phyloP scores from a whole-genome alignment of 2,797 vertebrate genomes.

The Catostomus latipinnis region DNA sequence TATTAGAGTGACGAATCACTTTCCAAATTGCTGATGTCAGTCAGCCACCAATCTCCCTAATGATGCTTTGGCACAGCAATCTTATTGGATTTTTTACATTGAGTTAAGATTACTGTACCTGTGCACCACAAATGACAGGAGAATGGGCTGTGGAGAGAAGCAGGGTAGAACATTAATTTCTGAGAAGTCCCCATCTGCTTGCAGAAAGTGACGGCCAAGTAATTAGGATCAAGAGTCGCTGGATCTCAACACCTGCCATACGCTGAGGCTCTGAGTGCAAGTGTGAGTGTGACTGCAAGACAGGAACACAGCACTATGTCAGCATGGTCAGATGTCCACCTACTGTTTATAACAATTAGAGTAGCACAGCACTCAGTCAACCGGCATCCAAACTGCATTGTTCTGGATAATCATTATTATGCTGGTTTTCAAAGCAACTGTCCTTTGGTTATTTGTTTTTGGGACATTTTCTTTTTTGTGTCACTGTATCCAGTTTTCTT shows the following conservation, averaged over 20 bases:
- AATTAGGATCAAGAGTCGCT: slow-evolving; percentile 69
- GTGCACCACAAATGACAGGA: slow-evolving; percentile 64
- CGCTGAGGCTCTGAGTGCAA: slow-evolving; percentile 42
- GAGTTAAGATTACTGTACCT: slow-evolving; percentile 69
- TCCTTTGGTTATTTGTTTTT: too few relatives aligned
- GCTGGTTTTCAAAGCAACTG: neutral
- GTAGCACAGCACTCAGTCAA: neutral
- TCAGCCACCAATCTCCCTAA: slow-evolving; percentile 60
- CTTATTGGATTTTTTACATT: slow-evolving; percentile 62
- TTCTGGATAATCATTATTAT: neutral
- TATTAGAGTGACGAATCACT: slow-evolving; percentile 64
- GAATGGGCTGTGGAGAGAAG: slow-evolving; percentile 59
- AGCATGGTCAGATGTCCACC: too few relatives aligned
- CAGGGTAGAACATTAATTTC: slow-evolving; percentile 67
- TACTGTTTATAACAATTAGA: too few relatives aligned
- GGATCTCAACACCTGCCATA: slow-evolving; percentile 64
- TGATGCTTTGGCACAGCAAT: slow-evolving; percentile 62
- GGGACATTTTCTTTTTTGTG: too few relatives aligned
- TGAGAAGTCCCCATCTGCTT: slow-evolving; percentile 62
- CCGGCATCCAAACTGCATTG: neutral
- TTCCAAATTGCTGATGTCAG: slow-evolving; percentile 62
- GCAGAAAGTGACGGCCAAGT: slow-evolving; percentile 65
- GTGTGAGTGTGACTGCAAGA: neutral
- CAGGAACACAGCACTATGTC: neutral
- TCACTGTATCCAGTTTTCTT: too few relatives aligned